Percentiles rank a stretch among this genome's conserved stretches.
These are phyloP conservation scores for Myrmecophaga tridactyla DNA, from an alignment of 2,113 vertebrate species.

Conservation along the genomic window DNA sequence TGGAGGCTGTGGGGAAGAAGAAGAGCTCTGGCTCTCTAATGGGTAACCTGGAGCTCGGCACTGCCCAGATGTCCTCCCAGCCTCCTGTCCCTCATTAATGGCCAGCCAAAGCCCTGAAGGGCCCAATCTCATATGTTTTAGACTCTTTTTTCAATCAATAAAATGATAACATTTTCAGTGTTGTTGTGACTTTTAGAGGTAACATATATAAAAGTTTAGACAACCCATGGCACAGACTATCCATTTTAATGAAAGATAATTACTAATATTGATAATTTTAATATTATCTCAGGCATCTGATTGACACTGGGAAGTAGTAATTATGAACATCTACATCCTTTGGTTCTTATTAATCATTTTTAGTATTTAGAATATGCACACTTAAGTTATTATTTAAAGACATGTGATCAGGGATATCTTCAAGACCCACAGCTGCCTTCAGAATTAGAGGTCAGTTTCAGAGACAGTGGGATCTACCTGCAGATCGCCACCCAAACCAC, in stretches of 20 bases:
- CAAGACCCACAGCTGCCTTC: too few species aligned
- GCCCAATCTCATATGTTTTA: background rate
- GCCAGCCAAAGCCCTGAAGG: too few species aligned
- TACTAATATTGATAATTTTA: background rate
- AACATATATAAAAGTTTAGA: background rate
- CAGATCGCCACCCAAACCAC: background rate
- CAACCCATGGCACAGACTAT: background rate
- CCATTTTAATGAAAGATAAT: background rate
- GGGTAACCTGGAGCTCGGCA: accelerated
- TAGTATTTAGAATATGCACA: background rate
- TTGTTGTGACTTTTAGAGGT: background rate
- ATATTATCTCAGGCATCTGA: background rate
- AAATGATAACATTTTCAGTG: background rate
- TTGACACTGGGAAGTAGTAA: background rate
- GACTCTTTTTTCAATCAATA: background rate
- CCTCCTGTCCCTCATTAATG: background rate
- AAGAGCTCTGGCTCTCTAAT: accelerated
- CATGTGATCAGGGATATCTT: background rate
- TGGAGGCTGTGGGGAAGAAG: background rate
- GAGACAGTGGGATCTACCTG: background rate
- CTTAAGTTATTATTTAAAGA: background rate
- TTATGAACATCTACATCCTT: too few species aligned
- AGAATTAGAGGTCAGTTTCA: accelerated
- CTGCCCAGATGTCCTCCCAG: accelerated
- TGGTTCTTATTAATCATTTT: background rate